phyloP scores from a whole-genome alignment of 2,113 vertebrate species.

The Syngnathus floridae region DNA sequence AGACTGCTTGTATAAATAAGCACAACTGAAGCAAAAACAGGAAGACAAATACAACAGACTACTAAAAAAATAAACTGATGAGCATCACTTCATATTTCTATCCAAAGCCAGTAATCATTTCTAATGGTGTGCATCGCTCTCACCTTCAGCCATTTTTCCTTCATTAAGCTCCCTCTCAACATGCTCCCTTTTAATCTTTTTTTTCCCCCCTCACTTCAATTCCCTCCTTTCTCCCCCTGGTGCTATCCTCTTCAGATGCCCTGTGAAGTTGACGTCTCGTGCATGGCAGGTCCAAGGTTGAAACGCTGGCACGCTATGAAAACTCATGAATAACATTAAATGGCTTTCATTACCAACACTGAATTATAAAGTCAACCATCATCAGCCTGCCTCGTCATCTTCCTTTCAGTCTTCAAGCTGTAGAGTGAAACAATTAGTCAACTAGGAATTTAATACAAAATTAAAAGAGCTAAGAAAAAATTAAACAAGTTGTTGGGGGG shows the following conservation, averaged over 20 bases:
- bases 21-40: neutral
- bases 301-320: conserved; percentile 34
- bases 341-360: conserved; percentile 44
- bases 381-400: neutral
- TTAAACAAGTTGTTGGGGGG: neutral
- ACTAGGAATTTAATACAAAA: neutral
- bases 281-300: conserved; percentile 38
- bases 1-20: neutral
- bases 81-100: conserved; percentile 17
- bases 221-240: conserved; percentile 9
- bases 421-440: neutral
- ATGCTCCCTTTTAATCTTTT: conserved; percentile 10
- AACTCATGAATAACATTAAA: conserved; percentile 64
- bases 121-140: conserved; percentile 8
- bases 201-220: neutral
- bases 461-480: neutral
- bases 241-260: conserved; percentile 34
- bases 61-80: neutral
- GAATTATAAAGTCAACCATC: conserved; percentile 26
- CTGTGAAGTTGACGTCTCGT: conserved; percentile 26
- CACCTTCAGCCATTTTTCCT: conserved; percentile 8
- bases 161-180: neutral
- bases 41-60: neutral
- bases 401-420: conserved; percentile 1
- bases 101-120: neutral